phyloP scores from a whole-genome alignment of 2,888 invertebrate species.

The Galerucella calmariensis region DNA sequence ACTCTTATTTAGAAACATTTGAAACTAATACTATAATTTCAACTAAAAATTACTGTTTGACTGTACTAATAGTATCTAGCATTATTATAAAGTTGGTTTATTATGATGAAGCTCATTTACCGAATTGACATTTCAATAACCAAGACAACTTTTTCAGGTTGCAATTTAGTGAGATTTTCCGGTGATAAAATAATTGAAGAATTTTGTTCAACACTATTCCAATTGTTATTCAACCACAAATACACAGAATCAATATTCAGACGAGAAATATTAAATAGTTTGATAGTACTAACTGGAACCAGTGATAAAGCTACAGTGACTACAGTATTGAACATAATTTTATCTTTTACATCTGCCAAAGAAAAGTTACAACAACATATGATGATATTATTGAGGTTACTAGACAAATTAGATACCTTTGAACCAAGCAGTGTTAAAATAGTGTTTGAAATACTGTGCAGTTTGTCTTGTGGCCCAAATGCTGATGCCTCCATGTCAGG shows the following conservation, averaged over 20 bases:
- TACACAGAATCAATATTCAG: conserved; percentile 54
- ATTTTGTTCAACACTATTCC: conserved; percentile 72
- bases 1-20: too few species aligned
- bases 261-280: conserved; percentile 57
- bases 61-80: too few species aligned
- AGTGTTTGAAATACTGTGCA: conserved; percentile 82
- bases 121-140: too few species aligned
- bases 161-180: conserved; percentile 67
- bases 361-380: conserved; percentile 70
- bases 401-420: conserved; percentile 82
- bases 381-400: conserved; percentile 71
- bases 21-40: too few species aligned
- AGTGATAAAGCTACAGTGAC: conserved; percentile 54
- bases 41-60: too few species aligned
- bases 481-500: conserved; percentile 64
- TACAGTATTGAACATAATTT: conserved; percentile 53
- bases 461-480: conserved; percentile 73
- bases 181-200: conserved; percentile 68
- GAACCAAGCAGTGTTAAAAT: conserved; percentile 78
- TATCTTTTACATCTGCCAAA: conserved; percentile 58
- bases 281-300: conserved; percentile 56
- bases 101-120: too few species aligned
- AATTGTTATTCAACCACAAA: conserved; percentile 64
- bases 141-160: conserved; percentile 54
- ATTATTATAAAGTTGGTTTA: too few species aligned